phyloP scores from a whole-genome alignment of 2,888 invertebrate species.

The Xestoiulus laeticollis region DNA sequence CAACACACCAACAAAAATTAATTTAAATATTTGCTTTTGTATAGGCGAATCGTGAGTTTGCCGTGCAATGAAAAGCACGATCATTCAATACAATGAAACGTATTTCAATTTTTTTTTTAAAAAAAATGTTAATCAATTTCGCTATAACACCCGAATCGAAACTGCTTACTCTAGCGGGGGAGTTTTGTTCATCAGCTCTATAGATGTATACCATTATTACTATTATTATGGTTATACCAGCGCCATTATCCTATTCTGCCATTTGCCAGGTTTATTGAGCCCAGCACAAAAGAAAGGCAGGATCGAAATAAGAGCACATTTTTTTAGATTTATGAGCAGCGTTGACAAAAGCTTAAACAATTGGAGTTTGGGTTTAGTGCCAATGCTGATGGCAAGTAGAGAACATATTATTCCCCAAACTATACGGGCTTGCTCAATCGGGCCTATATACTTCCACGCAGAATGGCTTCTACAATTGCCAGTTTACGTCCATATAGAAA shows the following conservation, averaged over 20 bases:
- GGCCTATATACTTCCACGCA: too few relatives aligned
- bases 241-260: constrained; percentile 9
- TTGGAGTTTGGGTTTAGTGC: constrained; percentile 1
- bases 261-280: constrained; percentile 1
- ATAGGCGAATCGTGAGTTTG: not conserved
- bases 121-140: constrained; percentile 2
- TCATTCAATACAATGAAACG: not conserved
- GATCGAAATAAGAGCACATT: not conserved
- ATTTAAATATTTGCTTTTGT: constrained; percentile 9
- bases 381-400: not conserved
- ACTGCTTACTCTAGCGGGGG: not conserved
- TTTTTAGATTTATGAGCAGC: not conserved
- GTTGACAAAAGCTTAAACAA: constrained; percentile 9
- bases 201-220: not conserved
- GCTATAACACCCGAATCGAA: not conserved
- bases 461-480: not conserved
- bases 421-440: not conserved
- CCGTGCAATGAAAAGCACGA: not conserved
- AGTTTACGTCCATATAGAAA: not conserved
- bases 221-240: constrained; percentile 9
- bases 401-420: not conserved
- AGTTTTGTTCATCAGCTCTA: not conserved
- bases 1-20: not conserved
- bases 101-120: not conserved
- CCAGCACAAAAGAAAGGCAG: not conserved